These are phyloP conservation scores for Thripadectes ignobilis DNA, from an alignment of 2,797 vertebrate species.

Conservation along the genomic window DNA sequence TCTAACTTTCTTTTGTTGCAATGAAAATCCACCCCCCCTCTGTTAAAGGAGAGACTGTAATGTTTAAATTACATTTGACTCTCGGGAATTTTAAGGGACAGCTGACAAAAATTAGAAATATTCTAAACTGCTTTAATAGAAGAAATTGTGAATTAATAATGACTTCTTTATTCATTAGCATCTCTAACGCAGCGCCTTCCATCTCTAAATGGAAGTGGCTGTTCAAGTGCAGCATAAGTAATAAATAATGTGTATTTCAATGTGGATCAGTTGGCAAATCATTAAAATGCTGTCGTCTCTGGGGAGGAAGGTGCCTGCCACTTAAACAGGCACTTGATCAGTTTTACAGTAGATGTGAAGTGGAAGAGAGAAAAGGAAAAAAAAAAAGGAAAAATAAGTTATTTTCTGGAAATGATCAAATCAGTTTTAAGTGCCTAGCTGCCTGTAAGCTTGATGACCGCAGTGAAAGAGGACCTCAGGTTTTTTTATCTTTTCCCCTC, in stretches of 20 bases:
- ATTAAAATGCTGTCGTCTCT: slow-evolving; percentile 33
- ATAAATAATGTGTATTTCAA: slow-evolving; percentile 47
- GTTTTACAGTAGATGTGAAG: not conserved
- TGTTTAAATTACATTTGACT: slow-evolving; percentile 30
- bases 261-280: slow-evolving; percentile 41
- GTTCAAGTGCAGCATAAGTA: slow-evolving; percentile 42
- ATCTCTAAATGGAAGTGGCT: slow-evolving; percentile 40
- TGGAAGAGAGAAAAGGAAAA: not conserved
- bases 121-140: slow-evolving; percentile 22
- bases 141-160: slow-evolving; percentile 33
- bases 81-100: not conserved
- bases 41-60: not conserved
- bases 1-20: not conserved
- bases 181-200: not conserved
- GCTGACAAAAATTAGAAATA: slow-evolving; percentile 26
- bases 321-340: not conserved
- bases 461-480: not conserved
- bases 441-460: not conserved
- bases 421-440: not conserved
- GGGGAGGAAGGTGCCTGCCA: not conserved
- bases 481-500: not conserved
- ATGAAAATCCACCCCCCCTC: not conserved
- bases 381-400: not conserved
- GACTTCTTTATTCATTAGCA: slow-evolving; percentile 41
- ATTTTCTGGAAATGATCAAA: not conserved